Evolutionary conservation across 2,888 invertebrate species (phyloP).

Genomic region (Drosophila putrida): DNA sequence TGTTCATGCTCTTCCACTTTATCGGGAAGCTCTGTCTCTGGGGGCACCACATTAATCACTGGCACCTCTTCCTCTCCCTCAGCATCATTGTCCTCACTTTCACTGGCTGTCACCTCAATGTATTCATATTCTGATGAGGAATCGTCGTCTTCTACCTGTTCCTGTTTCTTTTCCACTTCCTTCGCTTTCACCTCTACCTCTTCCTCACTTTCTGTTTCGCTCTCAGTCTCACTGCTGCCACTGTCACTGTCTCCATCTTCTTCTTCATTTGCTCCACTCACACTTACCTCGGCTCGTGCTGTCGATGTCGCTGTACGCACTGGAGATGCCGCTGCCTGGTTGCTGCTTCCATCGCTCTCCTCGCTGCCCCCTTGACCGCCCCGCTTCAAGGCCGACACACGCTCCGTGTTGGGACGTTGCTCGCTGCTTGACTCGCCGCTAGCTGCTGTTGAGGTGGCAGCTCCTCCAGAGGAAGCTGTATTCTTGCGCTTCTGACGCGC

Average conservation of each 20-base stretch:
- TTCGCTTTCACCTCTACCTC: conserved; percentile 31
- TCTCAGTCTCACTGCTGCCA: conserved; percentile 54
- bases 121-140: conserved; percentile 61
- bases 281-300: conserved; percentile 92
- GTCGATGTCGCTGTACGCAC: conserved; percentile 90
- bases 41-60: conserved; percentile 59
- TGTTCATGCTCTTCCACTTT: conserved; percentile 39
- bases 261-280: conserved; percentile 83
- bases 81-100: conserved; percentile 53
- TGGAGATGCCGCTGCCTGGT: conserved; percentile 86
- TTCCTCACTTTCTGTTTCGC: conserved; percentile 20
- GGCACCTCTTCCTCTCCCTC: conserved; percentile 27
- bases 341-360: conserved; percentile 87
- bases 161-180: conserved; percentile 5
- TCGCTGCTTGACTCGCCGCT: conserved; percentile 77
- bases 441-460: conserved; percentile 83
- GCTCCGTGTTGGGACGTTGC: conserved; percentile 86
- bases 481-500: conserved; percentile 94
- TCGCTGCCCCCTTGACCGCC: conserved; percentile 83
- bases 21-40: conserved; percentile 43
- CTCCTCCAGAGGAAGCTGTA: conserved; percentile 85
- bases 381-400: conserved; percentile 86
- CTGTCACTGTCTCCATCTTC: conserved; percentile 47
- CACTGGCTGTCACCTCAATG: conserved; percentile 63
- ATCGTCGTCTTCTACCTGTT: conserved; percentile 2